Evolutionary conservation across 2,797 vertebrate genomes (phyloP), one percentile per base, ranked within the genome.

Genomic region (Setipinna tenuifilis): DNA sequence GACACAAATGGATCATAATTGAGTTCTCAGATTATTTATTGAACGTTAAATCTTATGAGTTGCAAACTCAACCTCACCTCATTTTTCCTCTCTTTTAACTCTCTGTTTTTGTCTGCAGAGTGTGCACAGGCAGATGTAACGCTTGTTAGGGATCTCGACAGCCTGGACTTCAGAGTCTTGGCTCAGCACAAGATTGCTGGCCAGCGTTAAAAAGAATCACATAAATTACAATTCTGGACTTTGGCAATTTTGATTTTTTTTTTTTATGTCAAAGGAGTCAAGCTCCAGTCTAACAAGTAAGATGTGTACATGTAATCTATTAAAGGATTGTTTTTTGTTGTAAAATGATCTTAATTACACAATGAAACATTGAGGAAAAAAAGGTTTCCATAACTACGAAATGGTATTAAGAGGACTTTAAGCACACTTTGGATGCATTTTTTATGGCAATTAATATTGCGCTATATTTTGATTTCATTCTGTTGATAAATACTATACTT

Each of bases 21-120:
- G 83, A 90, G 90, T 83, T 84, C 57, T 90, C 59, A 71, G 35
- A 2, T 91, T 85, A 88, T 89, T 90, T 90, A 91, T 88, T 0
- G 54, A 88, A 86, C 87, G 81, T 87, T 80, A 85, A 86, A 88
- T 85, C 4, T 85, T 82, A 88, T 16, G 44, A 80, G 89, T 89
- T 81, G 59, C 80, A 85, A 89, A 85, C 85, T 86, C 71, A 65
- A 17, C 84, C 81, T 83, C 80, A 84, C 65, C 46, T 88, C 82
- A 80, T 87, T 88, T 82, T 12, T 31, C 58, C 48, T 88, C 65
- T 71, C 65, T 41, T 44, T 81, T 83, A 68, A 83, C 83, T 87
- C 57, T 81, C 31, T 84, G 44, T 62, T 86, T 41, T 81, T 44
- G 71, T 16, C 86, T 75, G 81, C 75, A 71, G 85, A 82, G 82